Evolutionary conservation across 2,113 vertebrate genomes (phyloP), one percentile per base, ranked within the genome.

Genomic region (Charina bottae): DNA sequence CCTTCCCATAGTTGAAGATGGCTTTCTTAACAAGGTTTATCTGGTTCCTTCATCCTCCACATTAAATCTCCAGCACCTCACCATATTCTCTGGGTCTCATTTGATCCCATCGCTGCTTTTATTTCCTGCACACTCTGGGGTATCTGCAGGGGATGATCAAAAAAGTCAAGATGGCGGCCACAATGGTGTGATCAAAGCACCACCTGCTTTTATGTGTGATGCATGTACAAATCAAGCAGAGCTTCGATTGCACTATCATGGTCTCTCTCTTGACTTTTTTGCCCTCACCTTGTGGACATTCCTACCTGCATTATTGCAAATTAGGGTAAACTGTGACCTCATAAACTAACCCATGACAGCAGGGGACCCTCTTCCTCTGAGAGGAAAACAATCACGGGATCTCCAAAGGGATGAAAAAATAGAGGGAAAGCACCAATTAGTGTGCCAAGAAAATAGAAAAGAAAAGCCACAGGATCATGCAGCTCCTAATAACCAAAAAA

Each of bases 281-380:
- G 13, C 12, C 5, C n/a, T 5, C 13, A 72, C 5, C 13, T 68
- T 13, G 12, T 13, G n/a, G 64, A n/a, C 28, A 15, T 58, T 53
- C 59, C 78, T 59, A 26, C 42, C 54, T 8, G 55, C n/a, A 21
- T 83, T 60, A 42, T 24, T 60, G 84, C 89, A 90, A 90, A 90
- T 93, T 55, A 85, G 59, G 11, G 8, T 58, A 90, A 92, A 90
- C 21, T 49, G 46, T 42, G 54, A 23, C 15, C 28, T 60, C 62
- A n/a, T 87, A 90, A 93, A 87, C 89, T 53, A 60, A 60, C 62
- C 60, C 33, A 49, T 15, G 5, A 6, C 88, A 60, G 42, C 88
- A 21, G 21, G 54, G 49, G 62, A 42, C 9, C 19, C 4, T 90
- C 60, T 87, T 26, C 53, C 37, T 87, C 37, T 46, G 28, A 62